These are phyloP conservation scores for Nomada goodeniana DNA, from an alignment of 2,888 invertebrate species.

Conservation along the genomic window DNA sequence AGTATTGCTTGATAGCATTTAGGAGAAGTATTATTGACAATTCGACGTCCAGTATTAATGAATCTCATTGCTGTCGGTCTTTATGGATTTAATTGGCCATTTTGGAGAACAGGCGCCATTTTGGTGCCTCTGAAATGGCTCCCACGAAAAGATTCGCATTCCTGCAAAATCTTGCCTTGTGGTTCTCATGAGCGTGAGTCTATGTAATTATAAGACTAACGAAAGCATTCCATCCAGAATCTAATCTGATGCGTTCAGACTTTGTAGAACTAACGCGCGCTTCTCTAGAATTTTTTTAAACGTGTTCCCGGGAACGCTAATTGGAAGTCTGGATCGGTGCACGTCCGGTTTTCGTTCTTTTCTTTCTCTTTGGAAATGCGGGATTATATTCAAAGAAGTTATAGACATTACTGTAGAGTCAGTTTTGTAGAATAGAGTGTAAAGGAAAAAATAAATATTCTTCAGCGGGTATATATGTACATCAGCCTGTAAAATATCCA, in stretches of 20 bases:
- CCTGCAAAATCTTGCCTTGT: constrained; percentile 65
- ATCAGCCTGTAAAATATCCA: constrained; percentile 70
- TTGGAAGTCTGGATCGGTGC: constrained; percentile 33
- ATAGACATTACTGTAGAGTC: constrained; percentile 61
- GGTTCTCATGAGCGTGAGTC: constrained; percentile 46
- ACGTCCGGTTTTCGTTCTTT: constrained; percentile 33
- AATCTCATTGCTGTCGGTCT: constrained; percentile 55
- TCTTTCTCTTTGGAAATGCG: constrained; percentile 18
- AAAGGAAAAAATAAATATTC: constrained; percentile 57
- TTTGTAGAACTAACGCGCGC: constrained; percentile 37
- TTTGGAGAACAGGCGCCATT: no score
- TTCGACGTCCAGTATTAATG: constrained; percentile 63
- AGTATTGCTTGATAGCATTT: constrained; percentile 18
- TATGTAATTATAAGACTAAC: constrained; percentile 61
- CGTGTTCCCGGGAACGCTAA: constrained; percentile 9
- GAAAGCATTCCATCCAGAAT: constrained; percentile 79
- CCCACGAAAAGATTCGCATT: constrained; percentile 51
- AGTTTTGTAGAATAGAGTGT: constrained; percentile 69
- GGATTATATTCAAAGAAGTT: constrained; percentile 47
- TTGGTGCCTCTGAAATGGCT: constrained; percentile 12
- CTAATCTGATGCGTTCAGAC: constrained; percentile 53
- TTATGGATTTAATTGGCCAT: not conserved
- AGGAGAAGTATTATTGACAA: constrained; percentile 49
- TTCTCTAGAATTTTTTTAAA: constrained; percentile 29
- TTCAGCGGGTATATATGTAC: constrained; percentile 64